Evolutionary conservation across 2,797 vertebrate genomes (phyloP).

Genomic region (Lemur catta): DNA sequence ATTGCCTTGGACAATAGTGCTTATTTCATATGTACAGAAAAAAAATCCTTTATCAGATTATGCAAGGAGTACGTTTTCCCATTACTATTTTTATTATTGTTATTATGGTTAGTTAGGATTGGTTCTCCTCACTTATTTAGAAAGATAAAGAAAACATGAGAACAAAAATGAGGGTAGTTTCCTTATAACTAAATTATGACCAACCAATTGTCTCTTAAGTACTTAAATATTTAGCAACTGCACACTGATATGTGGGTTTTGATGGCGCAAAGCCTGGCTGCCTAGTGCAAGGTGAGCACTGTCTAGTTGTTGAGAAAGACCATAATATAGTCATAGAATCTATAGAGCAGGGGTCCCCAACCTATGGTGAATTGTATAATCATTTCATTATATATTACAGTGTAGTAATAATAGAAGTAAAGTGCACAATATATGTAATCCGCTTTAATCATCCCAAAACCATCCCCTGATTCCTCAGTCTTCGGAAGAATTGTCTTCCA

Average conservation of each 20-base stretch:
- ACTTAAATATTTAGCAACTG: neutral
- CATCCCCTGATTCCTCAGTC: no score
- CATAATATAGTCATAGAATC: neutral
- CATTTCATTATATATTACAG: no score
- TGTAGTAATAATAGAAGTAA: no score
- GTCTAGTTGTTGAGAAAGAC: neutral
- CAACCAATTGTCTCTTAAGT: neutral
- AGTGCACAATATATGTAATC: no score
- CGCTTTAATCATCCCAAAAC: no score
- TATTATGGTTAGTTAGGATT: neutral
- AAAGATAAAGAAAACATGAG: neutral
- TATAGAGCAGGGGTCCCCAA: neutral
- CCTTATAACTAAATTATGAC: neutral
- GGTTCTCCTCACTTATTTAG: neutral
- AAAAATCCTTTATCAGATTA: neutral
- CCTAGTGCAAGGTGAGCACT: neutral
- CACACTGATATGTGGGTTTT: neutral
- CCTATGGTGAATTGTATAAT: no score
- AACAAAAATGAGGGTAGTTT: neutral
- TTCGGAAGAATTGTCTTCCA: no score
- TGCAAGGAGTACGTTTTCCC: neutral
- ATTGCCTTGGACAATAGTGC: neutral
- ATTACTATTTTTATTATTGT: neutral
- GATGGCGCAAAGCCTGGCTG: neutral
- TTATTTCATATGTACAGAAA: neutral